Evolutionary conservation across 2,113 vertebrate species (phyloP).

Genomic region (Micronycteris hirsuta): DNA sequence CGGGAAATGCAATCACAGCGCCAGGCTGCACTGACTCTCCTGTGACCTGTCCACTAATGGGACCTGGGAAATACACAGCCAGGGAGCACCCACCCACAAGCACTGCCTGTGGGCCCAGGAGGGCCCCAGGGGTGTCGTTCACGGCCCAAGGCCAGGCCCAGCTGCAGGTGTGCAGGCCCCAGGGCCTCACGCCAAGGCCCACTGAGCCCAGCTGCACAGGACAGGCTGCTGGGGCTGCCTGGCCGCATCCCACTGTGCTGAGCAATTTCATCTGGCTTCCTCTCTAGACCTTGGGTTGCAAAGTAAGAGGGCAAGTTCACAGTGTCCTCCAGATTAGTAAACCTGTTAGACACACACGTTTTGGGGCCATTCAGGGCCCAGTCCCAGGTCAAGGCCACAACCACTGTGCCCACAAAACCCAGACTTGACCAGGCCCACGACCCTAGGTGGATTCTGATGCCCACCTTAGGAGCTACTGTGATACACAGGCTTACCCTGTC

Average conservation of each 20-base stretch:
- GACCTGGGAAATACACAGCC: no score
- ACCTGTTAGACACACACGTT: neutral
- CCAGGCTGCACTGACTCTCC: neutral
- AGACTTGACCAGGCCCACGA: neutral
- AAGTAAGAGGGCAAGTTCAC: neutral
- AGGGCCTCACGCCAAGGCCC: rapidly evolving
- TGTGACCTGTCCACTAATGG: neutral
- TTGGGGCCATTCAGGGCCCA: neutral
- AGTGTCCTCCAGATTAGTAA: neutral
- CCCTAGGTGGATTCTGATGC: no score
- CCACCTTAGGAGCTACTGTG: neutral
- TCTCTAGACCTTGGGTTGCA: neutral
- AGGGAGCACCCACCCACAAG: neutral
- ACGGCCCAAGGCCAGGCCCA: rapidly evolving
- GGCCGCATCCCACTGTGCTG: neutral
- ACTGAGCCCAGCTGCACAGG: neutral
- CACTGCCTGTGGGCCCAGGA: neutral
- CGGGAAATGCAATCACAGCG: neutral
- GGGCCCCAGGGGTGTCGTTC: neutral
- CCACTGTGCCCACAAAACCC: neutral
- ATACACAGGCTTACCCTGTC: neutral
- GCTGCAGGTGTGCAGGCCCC: rapidly evolving
- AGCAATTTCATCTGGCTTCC: neutral
- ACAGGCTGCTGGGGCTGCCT: neutral
- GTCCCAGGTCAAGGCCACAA: neutral